phyloP scores from a whole-genome alignment of 2,888 invertebrate species.

The Salticus scenicus region DNA sequence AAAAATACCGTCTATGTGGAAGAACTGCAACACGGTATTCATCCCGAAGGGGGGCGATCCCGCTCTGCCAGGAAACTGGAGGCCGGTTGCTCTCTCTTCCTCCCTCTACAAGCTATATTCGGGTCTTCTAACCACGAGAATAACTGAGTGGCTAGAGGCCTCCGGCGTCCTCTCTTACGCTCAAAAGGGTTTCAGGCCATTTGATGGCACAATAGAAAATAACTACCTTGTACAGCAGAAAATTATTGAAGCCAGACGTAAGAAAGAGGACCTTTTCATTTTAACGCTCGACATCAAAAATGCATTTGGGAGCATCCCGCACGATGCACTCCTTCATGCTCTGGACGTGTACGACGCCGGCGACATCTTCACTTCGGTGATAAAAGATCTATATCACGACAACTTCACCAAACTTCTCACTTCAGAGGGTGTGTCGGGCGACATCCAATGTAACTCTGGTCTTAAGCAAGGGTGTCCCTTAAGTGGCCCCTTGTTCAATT shows the following conservation, averaged over 20 bases:
- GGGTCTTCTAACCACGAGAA: neutral
- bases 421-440: neutral
- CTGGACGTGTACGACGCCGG: neutral
- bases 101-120: neutral
- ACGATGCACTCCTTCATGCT: neutral
- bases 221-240: neutral
- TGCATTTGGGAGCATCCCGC: too few relatives aligned
- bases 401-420: neutral
- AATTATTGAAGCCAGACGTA: neutral
- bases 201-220: too few relatives aligned
- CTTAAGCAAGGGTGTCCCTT: neutral
- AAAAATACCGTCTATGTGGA: neutral
- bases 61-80: neutral
- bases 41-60: too few relatives aligned
- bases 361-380: neutral
- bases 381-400: neutral
- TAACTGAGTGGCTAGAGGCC: too few relatives aligned
- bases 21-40: neutral
- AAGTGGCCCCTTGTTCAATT: neutral
- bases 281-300: neutral
- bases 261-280: neutral
- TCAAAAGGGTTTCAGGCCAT: too few relatives aligned
- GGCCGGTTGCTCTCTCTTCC: neutral
- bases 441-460: neutral
- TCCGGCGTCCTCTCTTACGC: too few relatives aligned